Evolutionary conservation across 2,797 vertebrate genomes (phyloP).

Genomic region (Acanthurus tractus): DNA sequence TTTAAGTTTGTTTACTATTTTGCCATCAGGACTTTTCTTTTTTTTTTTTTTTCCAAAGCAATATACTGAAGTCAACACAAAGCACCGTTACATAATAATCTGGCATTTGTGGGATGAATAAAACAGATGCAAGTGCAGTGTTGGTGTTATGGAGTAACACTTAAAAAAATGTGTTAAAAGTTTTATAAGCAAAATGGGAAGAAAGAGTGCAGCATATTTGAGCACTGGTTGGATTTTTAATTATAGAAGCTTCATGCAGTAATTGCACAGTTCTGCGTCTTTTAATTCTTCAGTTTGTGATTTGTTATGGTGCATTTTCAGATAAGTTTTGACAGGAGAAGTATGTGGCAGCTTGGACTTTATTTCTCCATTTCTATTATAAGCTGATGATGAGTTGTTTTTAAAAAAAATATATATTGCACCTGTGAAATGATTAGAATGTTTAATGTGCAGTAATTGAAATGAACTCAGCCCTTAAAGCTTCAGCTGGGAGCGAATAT

Average conservation of each 20-base stretch:
- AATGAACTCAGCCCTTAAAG: constrained; percentile 50
- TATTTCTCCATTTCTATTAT: constrained; percentile 16
- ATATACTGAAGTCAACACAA: constrained; percentile 5
- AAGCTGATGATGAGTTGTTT: constrained; percentile 1
- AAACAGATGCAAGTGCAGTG: constrained; percentile 8
- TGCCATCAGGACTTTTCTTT: neutral
- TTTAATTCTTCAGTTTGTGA: neutral
- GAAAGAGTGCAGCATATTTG: neutral
- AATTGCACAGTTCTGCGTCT: neutral
- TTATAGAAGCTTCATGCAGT: neutral
- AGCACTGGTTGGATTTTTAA: neutral
- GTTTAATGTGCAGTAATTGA: constrained; percentile 44
- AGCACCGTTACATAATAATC: constrained; percentile 21
- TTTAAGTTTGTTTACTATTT: constrained; percentile 20
- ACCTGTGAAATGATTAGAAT: constrained; percentile 30
- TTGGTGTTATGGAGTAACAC: constrained; percentile 18
- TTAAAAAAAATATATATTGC: neutral
- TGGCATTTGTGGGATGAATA: constrained; percentile 12
- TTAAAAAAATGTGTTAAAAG: neutral
- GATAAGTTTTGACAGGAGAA: neutral
- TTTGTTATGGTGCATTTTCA: neutral
- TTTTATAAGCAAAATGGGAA: constrained; percentile 8
- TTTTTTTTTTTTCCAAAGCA: neutral
- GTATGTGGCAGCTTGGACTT: constrained; percentile 2
- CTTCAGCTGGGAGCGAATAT: constrained; percentile 44